Percentiles rank a stretch among this genome's conserved stretches.
Conservation (phyloP, 2,888 invertebrate genomes). For the Hypercompe scribonia region DNA sequence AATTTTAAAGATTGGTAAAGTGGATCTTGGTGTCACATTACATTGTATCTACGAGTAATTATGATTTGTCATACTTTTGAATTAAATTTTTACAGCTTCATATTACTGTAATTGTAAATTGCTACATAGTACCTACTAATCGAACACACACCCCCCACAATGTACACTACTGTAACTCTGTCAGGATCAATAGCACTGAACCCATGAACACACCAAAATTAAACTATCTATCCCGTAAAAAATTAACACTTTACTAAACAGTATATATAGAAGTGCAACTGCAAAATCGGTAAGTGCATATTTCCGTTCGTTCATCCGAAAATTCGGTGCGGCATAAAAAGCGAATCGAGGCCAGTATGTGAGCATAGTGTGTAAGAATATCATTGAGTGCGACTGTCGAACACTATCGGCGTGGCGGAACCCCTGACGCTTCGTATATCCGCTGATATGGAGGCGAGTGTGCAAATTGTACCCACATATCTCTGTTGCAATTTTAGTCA, state of each 20-base stretch:
- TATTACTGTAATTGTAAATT: background rate
- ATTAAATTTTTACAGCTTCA: background rate
- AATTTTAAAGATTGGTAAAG: constrained; percentile 11
- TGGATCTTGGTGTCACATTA: constrained; percentile 11
- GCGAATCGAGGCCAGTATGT: constrained; percentile 66
- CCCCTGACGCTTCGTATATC: constrained; percentile 39
- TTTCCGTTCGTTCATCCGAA: constrained; percentile 67
- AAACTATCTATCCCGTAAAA: too few species aligned
- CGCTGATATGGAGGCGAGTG: constrained; percentile 49
- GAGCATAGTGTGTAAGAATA: constrained; percentile 29
- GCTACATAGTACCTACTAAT: background rate
- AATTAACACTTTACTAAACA: constrained; percentile 18
- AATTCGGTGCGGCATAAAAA: constrained; percentile 62
- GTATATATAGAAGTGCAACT: constrained; percentile 25
- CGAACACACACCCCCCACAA: background rate
- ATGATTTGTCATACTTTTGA: background rate
- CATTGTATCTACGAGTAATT: background rate
- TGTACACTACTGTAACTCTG: background rate
- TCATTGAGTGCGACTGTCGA: constrained; percentile 10
- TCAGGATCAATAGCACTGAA: background rate
- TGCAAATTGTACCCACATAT: constrained; percentile 46
- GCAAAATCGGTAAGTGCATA: constrained; percentile 50
- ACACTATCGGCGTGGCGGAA: constrained; percentile 29
- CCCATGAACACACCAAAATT: background rate
- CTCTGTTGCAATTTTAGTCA: constrained; percentile 43